Evolutionary conservation across 2,113 vertebrate species (phyloP), one percentile per base, ranked within the genome.

Genomic region (Marmota flaviventris): DNA sequence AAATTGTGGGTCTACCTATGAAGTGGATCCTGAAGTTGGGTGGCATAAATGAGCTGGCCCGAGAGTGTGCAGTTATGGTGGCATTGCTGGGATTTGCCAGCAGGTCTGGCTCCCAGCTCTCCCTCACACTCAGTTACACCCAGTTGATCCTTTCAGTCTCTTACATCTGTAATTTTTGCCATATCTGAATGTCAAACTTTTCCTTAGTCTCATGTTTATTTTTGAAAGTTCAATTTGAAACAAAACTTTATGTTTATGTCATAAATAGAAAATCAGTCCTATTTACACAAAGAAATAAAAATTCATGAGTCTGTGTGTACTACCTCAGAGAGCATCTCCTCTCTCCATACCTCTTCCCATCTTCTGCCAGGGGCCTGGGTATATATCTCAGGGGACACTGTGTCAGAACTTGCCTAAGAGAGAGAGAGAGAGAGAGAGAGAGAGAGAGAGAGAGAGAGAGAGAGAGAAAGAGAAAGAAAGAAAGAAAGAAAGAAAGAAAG

Each of bases 331-430:
- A 34, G 29, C 32, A 56, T 51, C 5, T 2, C 51, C 48, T 20
- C 2, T 34, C 8, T 16, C 10, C 13, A 3, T 2, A 16, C 1
- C 5, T 32, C 3, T 37, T 70, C 0, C 22, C 10, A 2, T 34
- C n/a, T 81, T 81, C 39, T 34, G 51, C 37, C 22, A 45, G 63
- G 56, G 51, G 0, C 16, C 81, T 69, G 39, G 17, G 5, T 4
- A 2, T 45, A 37, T 14, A 20, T 51, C 11, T n/a, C 14, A n/a
- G 20, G 45, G 73, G 48, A 16, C 32, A 13, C 0, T 2, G 6
- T 2, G 61, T 2, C 29, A 9, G 8, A 12, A 24, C 29, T 72
- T 24, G 22, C 13, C 20, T 22, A 63, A 27, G 2, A n/a, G n/a
- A n/a, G n/a, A n/a, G n/a, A n/a, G n/a, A n/a, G n/a, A n/a, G n/a